Base-by-base conservation (phyloP, 2,888 invertebrate genomes). In the Physocephala rufipes region DNA sequence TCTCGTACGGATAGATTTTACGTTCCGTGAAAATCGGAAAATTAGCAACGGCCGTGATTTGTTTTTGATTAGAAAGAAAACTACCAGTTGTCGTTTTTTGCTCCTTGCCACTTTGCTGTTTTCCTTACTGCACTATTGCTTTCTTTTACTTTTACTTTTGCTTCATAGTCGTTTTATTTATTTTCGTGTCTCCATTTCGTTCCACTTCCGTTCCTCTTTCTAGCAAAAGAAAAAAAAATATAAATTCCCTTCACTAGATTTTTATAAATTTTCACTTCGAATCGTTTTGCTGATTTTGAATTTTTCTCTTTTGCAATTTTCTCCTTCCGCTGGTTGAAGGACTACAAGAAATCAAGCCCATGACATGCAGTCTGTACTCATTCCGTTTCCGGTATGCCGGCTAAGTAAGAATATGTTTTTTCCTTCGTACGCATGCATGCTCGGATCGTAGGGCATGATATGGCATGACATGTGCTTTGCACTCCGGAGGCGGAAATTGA, bases 401-500 rank as follows among this genome's bases (percentile, higher is more conserved):
- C 36, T 36, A 7, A 28, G 51, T 36, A 53, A 24, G 68, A 68
- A 68, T 61, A 43, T 12, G 62, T 45, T 62, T 21, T 62, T 61
- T 68, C 61, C 30, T 49, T 61, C 51, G 61, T 30, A 45, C 47
- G 45, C 49, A 47, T 59, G 67, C 19, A 59, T 19, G 24, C 12
- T 7, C 2, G 24, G 58, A 13, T 24, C 9, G 36, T 4, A 36
- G 9, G 36, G 36, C 36, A 7, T 36, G 36, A 36, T 36, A 36
- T 4, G 5, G 36, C 9, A 36, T 36, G 4, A 36, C 36, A 9
- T 36, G 9, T 36, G 36, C 9, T 36, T 15, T 30, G 49, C 61
- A 68, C 61, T 61, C 36, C 28, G 16, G 28, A 59, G 67, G 59
- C 67, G 67, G 67, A 67, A 67, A 67, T 67, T 59, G 67, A 59